phyloP scores from a whole-genome alignment of 2,888 invertebrate genomes.

The Parnassius orleans region DNA sequence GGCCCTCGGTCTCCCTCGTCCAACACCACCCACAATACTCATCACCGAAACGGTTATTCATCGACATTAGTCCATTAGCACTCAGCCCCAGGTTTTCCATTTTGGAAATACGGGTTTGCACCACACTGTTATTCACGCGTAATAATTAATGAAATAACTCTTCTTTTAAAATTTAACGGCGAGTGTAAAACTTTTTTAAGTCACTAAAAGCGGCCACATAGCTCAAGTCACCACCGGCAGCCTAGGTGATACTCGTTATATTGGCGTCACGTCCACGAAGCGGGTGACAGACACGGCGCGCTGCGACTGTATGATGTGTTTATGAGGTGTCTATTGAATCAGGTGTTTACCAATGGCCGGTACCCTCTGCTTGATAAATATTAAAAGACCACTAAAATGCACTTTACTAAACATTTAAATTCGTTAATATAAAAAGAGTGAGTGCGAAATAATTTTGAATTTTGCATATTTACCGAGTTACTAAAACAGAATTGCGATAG shows the following conservation, averaged over 20 bases:
- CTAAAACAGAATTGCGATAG: too few species aligned
- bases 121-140: too few species aligned
- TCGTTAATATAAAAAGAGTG: too few species aligned
- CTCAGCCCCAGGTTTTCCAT: neutral
- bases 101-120: neutral
- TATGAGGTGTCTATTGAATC: too few species aligned
- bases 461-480: too few species aligned
- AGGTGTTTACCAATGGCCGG: neutral
- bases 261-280: too few species aligned
- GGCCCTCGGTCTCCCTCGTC: neutral
- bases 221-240: neutral
- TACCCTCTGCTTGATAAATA: neutral
- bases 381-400: neutral
- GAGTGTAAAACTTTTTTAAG: neutral
- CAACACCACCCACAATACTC: neutral
- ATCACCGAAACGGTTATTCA: neutral
- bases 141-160: too few species aligned
- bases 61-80: neutral
- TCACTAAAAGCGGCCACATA: neutral
- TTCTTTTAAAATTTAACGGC: neutral
- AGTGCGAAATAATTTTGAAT: too few species aligned
- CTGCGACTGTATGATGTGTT: too few species aligned
- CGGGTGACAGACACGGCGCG: too few species aligned
- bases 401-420: neutral
- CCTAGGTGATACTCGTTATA: neutral